Evolutionary conservation across 2,113 vertebrate species (phyloP).

Genomic region (Lophius piscatorius): DNA sequence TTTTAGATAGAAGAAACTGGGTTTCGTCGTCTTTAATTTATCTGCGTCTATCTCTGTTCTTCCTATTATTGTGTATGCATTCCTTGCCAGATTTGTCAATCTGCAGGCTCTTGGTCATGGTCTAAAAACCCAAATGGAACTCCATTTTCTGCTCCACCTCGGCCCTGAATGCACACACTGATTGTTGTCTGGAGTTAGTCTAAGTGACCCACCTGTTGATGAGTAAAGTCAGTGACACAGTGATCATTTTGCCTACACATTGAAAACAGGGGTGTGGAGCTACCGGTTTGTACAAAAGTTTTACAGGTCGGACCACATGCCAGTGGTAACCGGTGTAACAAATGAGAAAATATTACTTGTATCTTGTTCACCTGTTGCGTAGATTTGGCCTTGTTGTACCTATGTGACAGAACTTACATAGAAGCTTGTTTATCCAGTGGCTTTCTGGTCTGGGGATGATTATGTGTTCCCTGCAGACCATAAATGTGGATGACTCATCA

Average conservation of each 20-base stretch:
- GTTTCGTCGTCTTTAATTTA: too few species aligned
- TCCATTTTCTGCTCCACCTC: too few species aligned
- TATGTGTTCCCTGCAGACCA: slow-evolving; percentile 2
- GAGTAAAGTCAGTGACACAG: slow-evolving; percentile 3
- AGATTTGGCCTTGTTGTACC: background rate
- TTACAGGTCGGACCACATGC: slow-evolving; percentile 65
- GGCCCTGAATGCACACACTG: too few species aligned
- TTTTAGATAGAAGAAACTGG: too few species aligned
- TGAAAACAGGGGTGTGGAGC: slow-evolving; percentile 48
- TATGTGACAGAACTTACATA: background rate
- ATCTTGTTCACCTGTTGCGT: background rate
- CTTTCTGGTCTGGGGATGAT: slow-evolving; percentile 7
- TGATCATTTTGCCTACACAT: slow-evolving; percentile 2
- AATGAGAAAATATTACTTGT: slow-evolving; percentile 3
- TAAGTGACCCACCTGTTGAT: slow-evolving; percentile 5
- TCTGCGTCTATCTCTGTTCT: too few species aligned
- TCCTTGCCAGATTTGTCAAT: too few species aligned
- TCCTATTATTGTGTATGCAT: too few species aligned
- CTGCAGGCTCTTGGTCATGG: too few species aligned
- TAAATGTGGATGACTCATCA: slow-evolving; percentile 25
- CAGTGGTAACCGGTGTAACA: slow-evolving; percentile 31
- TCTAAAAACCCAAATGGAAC: too few species aligned
- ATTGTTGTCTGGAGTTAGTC: background rate
- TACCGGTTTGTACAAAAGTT: slow-evolving; percentile 59
- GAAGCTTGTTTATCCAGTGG: background rate